phyloP scores from a whole-genome alignment of 1,140 invertebrate species.

The Hyphantria cunea region DNA sequence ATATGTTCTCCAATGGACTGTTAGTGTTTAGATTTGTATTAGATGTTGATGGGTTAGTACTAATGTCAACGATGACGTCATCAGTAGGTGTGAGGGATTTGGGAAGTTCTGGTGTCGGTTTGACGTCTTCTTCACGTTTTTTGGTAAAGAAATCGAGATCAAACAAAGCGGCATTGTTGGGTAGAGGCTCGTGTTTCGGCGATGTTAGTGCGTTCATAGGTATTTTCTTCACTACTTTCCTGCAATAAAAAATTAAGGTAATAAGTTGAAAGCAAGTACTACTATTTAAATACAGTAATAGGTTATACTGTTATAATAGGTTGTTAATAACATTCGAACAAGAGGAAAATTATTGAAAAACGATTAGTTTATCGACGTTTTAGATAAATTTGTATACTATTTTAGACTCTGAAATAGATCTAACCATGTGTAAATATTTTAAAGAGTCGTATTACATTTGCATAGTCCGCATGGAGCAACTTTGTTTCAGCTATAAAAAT shows the following conservation, averaged over 20 bases:
- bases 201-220: slow-evolving; percentile 86
- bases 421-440: too few species aligned
- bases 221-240: slow-evolving; percentile 85
- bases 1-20: slow-evolving; percentile 54
- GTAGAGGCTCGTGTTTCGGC: slow-evolving; percentile 49
- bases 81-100: slow-evolving; percentile 57
- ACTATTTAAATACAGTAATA: too few species aligned
- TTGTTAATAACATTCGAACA: too few species aligned
- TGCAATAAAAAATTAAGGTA: slow-evolving; percentile 47
- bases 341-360: too few species aligned
- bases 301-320: too few species aligned
- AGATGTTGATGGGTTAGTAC: slow-evolving; percentile 40
- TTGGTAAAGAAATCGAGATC: slow-evolving; percentile 78
- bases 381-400: too few species aligned
- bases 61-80: slow-evolving; percentile 83
- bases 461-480: too few species aligned
- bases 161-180: slow-evolving; percentile 55
- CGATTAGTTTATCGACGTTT: too few species aligned
- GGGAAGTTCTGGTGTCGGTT: slow-evolving; percentile 34
- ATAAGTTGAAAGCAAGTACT: too few species aligned
- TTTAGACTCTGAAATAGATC: too few species aligned
- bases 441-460: too few species aligned
- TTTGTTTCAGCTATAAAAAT: too few species aligned
- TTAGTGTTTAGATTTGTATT: slow-evolving; percentile 34
- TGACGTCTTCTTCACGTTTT: slow-evolving; percentile 47